Base-by-base conservation (phyloP, 2,113 vertebrate genomes). In the Cepphus grylle region DNA sequence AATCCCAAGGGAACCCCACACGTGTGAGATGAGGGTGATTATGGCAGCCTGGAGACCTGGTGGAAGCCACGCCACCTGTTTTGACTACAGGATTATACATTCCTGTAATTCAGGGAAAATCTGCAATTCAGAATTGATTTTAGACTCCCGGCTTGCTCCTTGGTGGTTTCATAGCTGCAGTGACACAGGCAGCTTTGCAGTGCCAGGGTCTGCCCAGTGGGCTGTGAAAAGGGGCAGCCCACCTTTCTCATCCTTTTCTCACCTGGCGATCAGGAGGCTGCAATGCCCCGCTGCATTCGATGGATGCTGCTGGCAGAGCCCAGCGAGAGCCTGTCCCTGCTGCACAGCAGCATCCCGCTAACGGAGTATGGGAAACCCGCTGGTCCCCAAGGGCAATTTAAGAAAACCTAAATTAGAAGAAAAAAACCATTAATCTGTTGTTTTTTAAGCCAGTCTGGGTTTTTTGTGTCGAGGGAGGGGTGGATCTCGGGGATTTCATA, bases 321-420 rank as follows among this genome's bases (percentile, higher is more conserved):
- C 49, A 56, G 40, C 1, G 7, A 71, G 58, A 73, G 17, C 32
- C 43, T 13, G 32, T n/a, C 34, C 47, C 52, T 56, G 36, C 50
- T 8, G 9, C 65, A 36, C n/a, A 30, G 61, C 61, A 90, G 36
- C 6, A 1, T 78, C 73, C 70, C 5, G 1, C 42, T 67, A 38
- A 76, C 8, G 2, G 32, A 81, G 26, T 9, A 43, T 0, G 0
- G 21, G 49, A 92, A 90, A 76, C 15, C 25, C 1, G 0, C 26
- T 72, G 18, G 11, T 27, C 73, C 58, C 50, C 45, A 56, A 47
- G 18, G 61, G 38, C 26, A 87, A 79, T 38, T 55, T 47, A 43
- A 71, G 29, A n/a, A 52, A 72, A 36, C 6, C 3, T 13, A 72
- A 40, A 63, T 34, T 22, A 4, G 23, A n/a, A n/a, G 17, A 14